A percentile compares a stretch with the other conserved stretches of the same genome.
phyloP scores from a whole-genome alignment of 2,113 vertebrate genomes.

The Synodontis membranacea region DNA sequence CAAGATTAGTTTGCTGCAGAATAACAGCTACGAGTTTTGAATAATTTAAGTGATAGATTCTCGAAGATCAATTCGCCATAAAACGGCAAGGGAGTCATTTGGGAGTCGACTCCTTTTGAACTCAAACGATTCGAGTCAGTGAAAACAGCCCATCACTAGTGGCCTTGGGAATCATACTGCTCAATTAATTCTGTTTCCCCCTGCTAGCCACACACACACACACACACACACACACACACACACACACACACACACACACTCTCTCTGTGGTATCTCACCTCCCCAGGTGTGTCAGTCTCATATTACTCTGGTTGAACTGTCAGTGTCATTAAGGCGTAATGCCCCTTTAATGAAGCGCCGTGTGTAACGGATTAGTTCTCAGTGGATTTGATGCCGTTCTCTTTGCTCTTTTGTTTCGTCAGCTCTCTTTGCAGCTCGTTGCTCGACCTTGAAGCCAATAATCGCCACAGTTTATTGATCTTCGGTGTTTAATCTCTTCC shows the following conservation, averaged over 20 bases:
- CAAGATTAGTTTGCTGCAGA: neutral
- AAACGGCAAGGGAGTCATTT: neutral
- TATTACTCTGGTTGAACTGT: constrained; percentile 11
- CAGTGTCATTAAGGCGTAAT: constrained; percentile 15
- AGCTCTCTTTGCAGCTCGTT: neutral
- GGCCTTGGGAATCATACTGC: neutral
- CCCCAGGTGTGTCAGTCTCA: constrained; percentile 3
- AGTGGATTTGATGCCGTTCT: neutral
- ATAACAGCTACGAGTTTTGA: neutral
- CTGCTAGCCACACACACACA: neutral
- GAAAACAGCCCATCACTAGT: neutral
- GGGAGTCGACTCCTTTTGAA: neutral
- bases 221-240: neutral
- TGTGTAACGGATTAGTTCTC: constrained; percentile 1
- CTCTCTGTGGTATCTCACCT: neutral
- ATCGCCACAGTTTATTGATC: constrained; percentile 15
- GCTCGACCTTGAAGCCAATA: neutral
- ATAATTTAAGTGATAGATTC: neutral
- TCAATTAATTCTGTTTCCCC: neutral
- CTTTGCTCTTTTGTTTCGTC: constrained; percentile 26
- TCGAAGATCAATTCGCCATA: neutral
- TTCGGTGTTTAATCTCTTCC: constrained; percentile 15
- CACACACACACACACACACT: neutral
- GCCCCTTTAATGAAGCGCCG: constrained; percentile 23
- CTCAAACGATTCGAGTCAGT: neutral